Conservation (phyloP, 2,888 invertebrate species). For the Shargacucullia verbasci region DNA sequence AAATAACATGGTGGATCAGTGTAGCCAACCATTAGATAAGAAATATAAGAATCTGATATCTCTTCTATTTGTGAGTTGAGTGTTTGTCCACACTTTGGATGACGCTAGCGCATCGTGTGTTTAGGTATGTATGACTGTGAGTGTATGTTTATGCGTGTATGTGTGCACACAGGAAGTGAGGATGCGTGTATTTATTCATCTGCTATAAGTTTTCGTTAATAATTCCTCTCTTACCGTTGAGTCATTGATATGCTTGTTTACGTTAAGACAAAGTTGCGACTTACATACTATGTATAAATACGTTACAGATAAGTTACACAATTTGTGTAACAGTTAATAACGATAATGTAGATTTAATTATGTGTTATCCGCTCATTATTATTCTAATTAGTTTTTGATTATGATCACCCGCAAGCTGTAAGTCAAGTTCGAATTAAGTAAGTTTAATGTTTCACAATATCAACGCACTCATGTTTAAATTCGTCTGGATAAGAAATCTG, state of each 20-base stretch:
- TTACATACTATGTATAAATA: background rate
- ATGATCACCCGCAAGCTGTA: slow-evolving; percentile 2
- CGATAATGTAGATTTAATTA: slow-evolving; percentile 8
- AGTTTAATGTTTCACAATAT: slow-evolving; percentile 4
- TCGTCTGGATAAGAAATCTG: too few species aligned
- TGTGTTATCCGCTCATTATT: slow-evolving; percentile 8
- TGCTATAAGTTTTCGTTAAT: slow-evolving; percentile 50
- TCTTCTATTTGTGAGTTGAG: slow-evolving; percentile 22
- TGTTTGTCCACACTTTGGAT: slow-evolving; percentile 32
- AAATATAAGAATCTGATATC: slow-evolving; percentile 37
- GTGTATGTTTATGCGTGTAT: too few species aligned
- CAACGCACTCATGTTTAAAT: background rate
- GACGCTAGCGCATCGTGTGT: slow-evolving; percentile 26
- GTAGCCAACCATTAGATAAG: slow-evolving; percentile 42
- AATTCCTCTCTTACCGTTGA: slow-evolving; percentile 39
- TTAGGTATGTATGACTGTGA: slow-evolving; percentile 21
- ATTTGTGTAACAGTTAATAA: slow-evolving; percentile 6
- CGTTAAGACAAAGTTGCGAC: slow-evolving; percentile 39
- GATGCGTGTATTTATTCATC: slow-evolving; percentile 57
- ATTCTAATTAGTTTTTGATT: slow-evolving; percentile 16
- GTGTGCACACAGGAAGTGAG: slow-evolving; percentile 50
- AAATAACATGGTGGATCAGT: slow-evolving; percentile 25
- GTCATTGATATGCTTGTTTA: slow-evolving; percentile 48
- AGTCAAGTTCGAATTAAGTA: slow-evolving; percentile 12
- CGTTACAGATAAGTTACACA: slow-evolving; percentile 13